Evolutionary conservation across 2,113 vertebrate genomes (phyloP), one percentile per base, ranked within the genome.

Genomic region (Cyanoliseus patagonus): DNA sequence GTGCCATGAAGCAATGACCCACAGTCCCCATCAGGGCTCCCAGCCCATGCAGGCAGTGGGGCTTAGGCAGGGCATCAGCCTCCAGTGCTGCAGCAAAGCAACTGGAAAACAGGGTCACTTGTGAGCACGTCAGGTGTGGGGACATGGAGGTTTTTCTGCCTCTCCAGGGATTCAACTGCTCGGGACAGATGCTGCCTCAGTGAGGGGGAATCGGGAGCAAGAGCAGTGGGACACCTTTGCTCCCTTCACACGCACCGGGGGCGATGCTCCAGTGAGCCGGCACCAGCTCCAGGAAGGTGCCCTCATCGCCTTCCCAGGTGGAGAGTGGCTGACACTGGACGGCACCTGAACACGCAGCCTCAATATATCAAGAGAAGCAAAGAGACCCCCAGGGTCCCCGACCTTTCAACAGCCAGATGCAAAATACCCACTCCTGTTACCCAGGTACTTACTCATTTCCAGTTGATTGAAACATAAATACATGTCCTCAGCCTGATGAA

Each of bases 381-480:
- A 37, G 91, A 68, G 81, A 82, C 33, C 89, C 83, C 86, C 30
- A 12, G 93, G 91, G 93, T 42, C 57, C 78, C 22, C 0, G 5
- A 18, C 74, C 84, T 97, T 96, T 96, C 96, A 97, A 73, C 95
- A 95, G 78, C 81, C 95, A 82, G 81, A 94, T 76, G 91, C 89
- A 78, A 7, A 88, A 64, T 74, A 68, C 89, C 79, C 12, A 7
- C 83, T 94, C 73, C 86, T 73, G 81, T 82, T 95, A 86, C 57
- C 8, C 93, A 95, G 93, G 89, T 95, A 53, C 91, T 94, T 90
- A 82, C 73, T 94, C 52, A 35, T 95, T 96, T 97, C 96, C 96
- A 96, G 88, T 92, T 67, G 83, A 89, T 82, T 97, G 95, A 92
- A 97, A 97, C 95, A 82, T 42, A 96, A 97, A 96, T 89, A 97